Evolutionary conservation across 2,888 invertebrate genomes (phyloP), one percentile per base, ranked within the genome.

Genomic region (Eurytoma adleriae): DNA sequence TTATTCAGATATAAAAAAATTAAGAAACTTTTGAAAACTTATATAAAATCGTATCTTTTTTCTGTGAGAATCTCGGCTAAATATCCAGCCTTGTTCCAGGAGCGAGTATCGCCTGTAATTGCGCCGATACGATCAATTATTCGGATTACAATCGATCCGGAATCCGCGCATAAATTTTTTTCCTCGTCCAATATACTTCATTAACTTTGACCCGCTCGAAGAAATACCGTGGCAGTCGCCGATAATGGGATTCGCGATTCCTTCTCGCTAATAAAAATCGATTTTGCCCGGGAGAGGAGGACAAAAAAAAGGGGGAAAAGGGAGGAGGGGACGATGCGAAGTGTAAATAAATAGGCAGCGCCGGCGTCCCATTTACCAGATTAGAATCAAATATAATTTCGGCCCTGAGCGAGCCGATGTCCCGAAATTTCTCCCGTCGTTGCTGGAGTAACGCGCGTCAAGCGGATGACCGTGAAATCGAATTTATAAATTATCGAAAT

Each of bases 311-410:
- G 27, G 50, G 16, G 48, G 14, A 3, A 20, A 3, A 48, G n/a
- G 20, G n/a, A 12, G 14, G 13, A 16, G n/a, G 10, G 14, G 57
- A 66, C 14, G 54, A 87, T 86, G 80, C 84, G 85, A 83, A 88
- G 88, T 87, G 88, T 87, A 88, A 88, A 89, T 88, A 89, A 89
- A 88, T 88, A 87, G 87, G 86, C 86, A 85, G 86, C 84, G 83
- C 84, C 84, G 84, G 84, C 86, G 86, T 87, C 86, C 88, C 87
- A 88, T 89, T 88, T 88, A 87, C 86, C 86, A 89, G 89, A 88
- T 89, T 88, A 89, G 88, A 88, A 88, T 89, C 88, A 88, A 88
- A 89, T 89, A 88, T 87, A 88, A 88, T 88, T 89, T 87, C 84
- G 84, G 30, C 27, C 82, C 83, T 57, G 24, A 4, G 4, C 18